Evolutionary conservation across 1,140 invertebrate genomes (phyloP), one percentile per base, ranked within the genome.

Genomic region (Diprion similis): DNA sequence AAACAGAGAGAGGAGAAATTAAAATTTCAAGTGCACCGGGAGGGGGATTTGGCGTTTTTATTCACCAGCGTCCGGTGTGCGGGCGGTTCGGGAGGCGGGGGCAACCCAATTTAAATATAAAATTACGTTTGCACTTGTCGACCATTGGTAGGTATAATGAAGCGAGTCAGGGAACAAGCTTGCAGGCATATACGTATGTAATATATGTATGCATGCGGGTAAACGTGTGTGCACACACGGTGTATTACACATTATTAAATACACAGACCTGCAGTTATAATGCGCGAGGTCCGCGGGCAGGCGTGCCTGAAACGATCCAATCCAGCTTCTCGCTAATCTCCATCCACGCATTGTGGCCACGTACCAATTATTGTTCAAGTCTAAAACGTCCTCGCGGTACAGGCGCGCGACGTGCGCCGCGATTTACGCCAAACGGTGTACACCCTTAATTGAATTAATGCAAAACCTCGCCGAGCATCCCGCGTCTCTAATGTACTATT

Each of bases 281-380:
- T 37, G 24, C 24, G 24, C 24, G 24, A 37, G 24, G 24, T 37
- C 24, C 24, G 51, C 51, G 24, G 6, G 51, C 51, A 59, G 51
- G 51, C 51, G 51, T 59, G 51, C 8, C 51, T 17, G 51, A 59
- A 59, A 59, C 8, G 51, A 8, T 59, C n/a, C 51, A 17, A 59
- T 37, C 51, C 51, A 59, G 51, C 51, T 59, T 59, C 51, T 59
- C 51, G 51, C 51, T 59, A 59, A 59, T 59, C 51, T 59, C 51
- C 51, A 59, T 59, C 51, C 51, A 59, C 51, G 51, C 51, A 59
- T 59, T 59, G n/a, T 17, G 8, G 51, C 51, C 51, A 59, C 51
- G 51, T 59, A 59, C 51, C 51, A 59, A 59, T 59, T 59, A 59
- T 15, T 37, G 6, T 37, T 37, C 24, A 37, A 37, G 24, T 37